Evolutionary conservation across 2,113 vertebrate genomes (phyloP).

Genomic region (Andinoacara biseriatus): DNA sequence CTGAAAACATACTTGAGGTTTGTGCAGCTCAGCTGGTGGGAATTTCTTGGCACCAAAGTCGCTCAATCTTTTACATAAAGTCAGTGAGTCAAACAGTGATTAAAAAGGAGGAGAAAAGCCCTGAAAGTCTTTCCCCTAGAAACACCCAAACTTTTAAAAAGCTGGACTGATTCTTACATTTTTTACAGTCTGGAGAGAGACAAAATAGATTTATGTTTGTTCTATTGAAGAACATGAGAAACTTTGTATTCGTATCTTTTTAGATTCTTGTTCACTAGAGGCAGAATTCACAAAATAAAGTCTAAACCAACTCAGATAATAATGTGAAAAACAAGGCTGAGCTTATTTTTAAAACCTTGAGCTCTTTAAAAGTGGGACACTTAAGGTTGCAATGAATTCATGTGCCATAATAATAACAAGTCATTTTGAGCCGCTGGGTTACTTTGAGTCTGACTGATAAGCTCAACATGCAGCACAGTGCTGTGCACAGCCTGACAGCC

Average conservation of each 20-base stretch:
- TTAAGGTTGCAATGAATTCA: not conserved
- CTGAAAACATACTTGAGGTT: not conserved
- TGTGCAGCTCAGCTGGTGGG: not conserved
- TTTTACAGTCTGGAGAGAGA: not conserved
- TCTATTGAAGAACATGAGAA: not conserved
- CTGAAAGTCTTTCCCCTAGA: not conserved
- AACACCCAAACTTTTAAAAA: not conserved
- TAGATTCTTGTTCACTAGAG: not conserved
- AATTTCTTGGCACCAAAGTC: not conserved
- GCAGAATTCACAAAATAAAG: not conserved
- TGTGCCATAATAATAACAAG: not conserved
- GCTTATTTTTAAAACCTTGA: not conserved
- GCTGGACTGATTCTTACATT: too few relatives aligned
- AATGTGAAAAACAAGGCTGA: not conserved
- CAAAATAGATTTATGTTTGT: not conserved
- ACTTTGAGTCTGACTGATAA: too few relatives aligned
- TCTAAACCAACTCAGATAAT: not conserved
- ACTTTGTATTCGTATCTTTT: not conserved
- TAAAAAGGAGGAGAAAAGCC: too few relatives aligned
- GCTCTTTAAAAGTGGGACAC: not conserved
- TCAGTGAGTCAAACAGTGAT: too few relatives aligned
- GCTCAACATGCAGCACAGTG: too few relatives aligned
- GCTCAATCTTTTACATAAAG: too few relatives aligned
- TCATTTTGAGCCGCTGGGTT: too few relatives aligned
- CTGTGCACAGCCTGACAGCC: too few relatives aligned